phyloP scores from a whole-genome alignment of 2,797 vertebrate genomes.

The Arremon aurantiirostris region DNA sequence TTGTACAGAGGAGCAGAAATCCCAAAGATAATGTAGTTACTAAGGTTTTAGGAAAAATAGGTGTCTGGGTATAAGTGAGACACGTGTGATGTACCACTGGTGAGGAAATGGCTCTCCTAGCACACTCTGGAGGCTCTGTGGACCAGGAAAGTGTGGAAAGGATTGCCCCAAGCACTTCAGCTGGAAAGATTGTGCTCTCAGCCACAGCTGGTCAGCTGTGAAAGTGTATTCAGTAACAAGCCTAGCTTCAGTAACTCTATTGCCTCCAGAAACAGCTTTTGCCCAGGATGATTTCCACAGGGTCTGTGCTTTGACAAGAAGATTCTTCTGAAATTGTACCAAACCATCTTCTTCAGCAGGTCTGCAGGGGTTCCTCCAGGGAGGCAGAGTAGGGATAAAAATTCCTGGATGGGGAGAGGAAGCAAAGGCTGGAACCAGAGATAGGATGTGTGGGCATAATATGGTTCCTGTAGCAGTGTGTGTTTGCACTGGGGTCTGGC shows the following conservation, averaged over 20 bases:
- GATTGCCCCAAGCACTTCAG: not conserved
- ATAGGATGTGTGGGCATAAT: not conserved
- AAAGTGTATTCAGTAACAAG: not conserved
- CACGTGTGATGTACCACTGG: fast-evolving
- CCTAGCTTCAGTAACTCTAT: not conserved
- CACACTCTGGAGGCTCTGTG: not conserved
- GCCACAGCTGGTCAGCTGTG: not conserved
- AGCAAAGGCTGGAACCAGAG: not conserved
- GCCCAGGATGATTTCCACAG: not conserved
- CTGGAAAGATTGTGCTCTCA: not conserved
- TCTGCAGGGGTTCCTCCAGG: not conserved
- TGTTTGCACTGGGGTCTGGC: not conserved
- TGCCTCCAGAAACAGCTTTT: conserved; percentile 16
- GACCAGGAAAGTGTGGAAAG: not conserved
- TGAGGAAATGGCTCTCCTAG: not conserved
- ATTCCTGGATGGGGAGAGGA: not conserved
- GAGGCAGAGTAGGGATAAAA: not conserved
- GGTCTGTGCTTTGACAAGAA: not conserved
- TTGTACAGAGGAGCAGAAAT: not conserved
- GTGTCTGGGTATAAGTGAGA: not conserved
- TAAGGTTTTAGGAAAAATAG: not conserved
- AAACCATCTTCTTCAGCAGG: not conserved
- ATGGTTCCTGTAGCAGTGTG: fast-evolving
- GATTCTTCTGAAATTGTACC: not conserved
- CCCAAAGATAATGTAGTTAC: not conserved